Evolutionary conservation across 2,113 vertebrate species (phyloP), one percentile per base, ranked within the genome.

Genomic region (Aviceda subcristata): DNA sequence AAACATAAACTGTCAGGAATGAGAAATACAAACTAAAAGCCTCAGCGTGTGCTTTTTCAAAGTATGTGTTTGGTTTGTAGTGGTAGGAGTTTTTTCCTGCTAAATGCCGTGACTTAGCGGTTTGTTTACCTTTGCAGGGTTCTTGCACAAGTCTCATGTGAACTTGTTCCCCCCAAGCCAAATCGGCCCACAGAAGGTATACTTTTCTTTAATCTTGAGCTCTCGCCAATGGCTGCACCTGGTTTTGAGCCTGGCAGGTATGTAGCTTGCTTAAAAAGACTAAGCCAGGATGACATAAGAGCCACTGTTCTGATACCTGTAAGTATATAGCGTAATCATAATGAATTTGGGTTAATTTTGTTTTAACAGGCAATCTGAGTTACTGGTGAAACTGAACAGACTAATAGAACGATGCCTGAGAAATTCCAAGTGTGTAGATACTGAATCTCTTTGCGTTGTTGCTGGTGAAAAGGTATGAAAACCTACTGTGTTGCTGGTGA

Each of bases 361-460:
- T 90, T 93, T 96, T 94, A 92, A 26, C 97, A 99, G 99, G 89
- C 99, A 99, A 64, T 98, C 99, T 1, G 99, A 99, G 90, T 94
- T 99, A 76, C 95, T 99, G 86, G 99, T 99, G 97, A 99, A 98
- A 88, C 93, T 99, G 73, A 99, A 99, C 97, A 97, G 99, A 78
- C 98, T 99, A 9, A 94, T 99, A 97, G 99, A 99, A 97, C 98
- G 99, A 93, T 99, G 99, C 96, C 96, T 99, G 86, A 98, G 99
- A 87, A 99, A 99, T 95, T 99, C 99, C 19, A 99, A 99, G 59
- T 99, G 99, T 92, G 98, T 99, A 60, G 99, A 99, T 94, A 99
- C 99, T 0, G 99, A 99, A 97, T 99, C 99, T 76, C 98, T 99
- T 76, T 99, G 99, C 57, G 98, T 99, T 93, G 98, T 99, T 94